phyloP scores from a whole-genome alignment of 2,888 invertebrate genomes.

The Caenorhabditis sp. region DNA sequence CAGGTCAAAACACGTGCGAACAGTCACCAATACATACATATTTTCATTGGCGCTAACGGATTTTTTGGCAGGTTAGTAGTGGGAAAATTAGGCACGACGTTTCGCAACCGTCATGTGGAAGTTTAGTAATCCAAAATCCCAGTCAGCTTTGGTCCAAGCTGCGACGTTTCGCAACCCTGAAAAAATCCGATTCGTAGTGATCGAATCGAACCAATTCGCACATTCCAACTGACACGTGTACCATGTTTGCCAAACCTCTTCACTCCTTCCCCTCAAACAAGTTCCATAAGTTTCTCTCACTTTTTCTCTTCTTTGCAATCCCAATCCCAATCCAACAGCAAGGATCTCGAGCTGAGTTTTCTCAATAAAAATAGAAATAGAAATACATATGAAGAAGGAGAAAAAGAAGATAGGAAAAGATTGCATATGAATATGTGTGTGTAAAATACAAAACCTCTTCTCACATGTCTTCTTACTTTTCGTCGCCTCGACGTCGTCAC shows the following conservation, averaged over 20 bases:
- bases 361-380: slow-evolving; percentile 18
- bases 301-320: no score
- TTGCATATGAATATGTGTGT: slow-evolving; percentile 14
- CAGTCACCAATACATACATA: slow-evolving; percentile 82
- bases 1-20: slow-evolving; percentile 75
- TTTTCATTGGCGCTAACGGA: slow-evolving; percentile 81
- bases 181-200: no score
- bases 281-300: no score
- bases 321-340: no score
- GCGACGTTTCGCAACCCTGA: no score
- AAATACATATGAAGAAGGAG: slow-evolving; percentile 17
- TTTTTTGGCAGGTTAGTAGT: slow-evolving; percentile 75
- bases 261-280: no score
- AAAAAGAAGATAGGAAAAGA: slow-evolving; percentile 6
- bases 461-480: slow-evolving; percentile 22
- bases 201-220: no score
- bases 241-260: slow-evolving; percentile 19
- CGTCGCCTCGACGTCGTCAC: neutral
- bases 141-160: no score
- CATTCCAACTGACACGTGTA: slow-evolving; percentile 3
- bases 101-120: no score
- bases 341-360: neutral
- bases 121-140: no score
- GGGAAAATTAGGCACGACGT: no score
- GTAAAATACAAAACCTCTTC: slow-evolving; percentile 18